Percentiles rank a stretch among this genome's conserved stretches.
Evolutionary conservation across 2,888 invertebrate genomes (phyloP).

Genomic region (Leucophenga montana): DNA sequence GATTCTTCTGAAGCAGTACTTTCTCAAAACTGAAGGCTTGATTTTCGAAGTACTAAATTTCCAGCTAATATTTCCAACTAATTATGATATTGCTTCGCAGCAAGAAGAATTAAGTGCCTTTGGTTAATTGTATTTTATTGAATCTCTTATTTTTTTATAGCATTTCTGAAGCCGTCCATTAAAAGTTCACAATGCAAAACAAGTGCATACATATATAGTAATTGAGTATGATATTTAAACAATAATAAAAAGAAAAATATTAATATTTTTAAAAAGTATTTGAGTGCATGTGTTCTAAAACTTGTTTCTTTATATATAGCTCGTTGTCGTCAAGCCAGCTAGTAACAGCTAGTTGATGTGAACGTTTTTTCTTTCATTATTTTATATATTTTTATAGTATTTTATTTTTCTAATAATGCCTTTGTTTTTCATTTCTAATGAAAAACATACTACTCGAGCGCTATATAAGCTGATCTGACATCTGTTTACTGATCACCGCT

Average conservation of each 20-base stretch:
- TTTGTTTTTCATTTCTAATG: too few species aligned
- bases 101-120: too few species aligned
- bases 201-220: not conserved
- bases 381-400: too few species aligned
- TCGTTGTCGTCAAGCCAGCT: too few species aligned
- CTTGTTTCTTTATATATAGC: too few species aligned
- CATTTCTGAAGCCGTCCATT: conserved; percentile 2
- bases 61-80: conserved; percentile 11
- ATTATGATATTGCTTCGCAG: not conserved
- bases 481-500: too few species aligned
- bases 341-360: too few species aligned
- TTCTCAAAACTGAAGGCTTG: not conserved
- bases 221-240: conserved; percentile 6
- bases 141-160: conserved; percentile 12
- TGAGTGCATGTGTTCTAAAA: not conserved
- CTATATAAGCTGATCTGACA: too few species aligned
- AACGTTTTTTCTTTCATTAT: too few species aligned
- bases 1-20: conserved; percentile 48
- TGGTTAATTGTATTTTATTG: conserved; percentile 9
- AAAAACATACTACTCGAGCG: too few species aligned
- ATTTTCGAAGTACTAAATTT: not conserved
- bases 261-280: not conserved
- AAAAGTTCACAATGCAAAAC: not conserved
- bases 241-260: not conserved
- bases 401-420: too few species aligned